Evolutionary conservation across 1,140 invertebrate genomes (phyloP), one percentile per base, ranked within the genome.

Genomic region (Cydia fagiglandana): DNA sequence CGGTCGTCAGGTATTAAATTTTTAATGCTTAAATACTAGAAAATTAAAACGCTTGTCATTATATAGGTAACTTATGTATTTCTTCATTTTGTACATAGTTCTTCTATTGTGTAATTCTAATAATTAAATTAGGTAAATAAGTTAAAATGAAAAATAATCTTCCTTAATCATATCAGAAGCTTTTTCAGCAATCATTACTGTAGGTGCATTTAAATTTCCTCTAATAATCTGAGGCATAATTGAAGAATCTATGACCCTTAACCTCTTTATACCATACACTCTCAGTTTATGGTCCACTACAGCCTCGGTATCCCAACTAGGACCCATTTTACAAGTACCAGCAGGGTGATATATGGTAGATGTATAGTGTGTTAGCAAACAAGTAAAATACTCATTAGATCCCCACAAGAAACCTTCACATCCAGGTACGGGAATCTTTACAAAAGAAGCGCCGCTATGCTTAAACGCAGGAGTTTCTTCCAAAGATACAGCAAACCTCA

Each of bases 301-400:
- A 4, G 96, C 95, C 0, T 93, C 92, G 4, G 93, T 92, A 87
- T 97, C 96, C 3, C 83, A 92, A n/a, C 82, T 77, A 0, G 95
- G 94, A 1, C 97, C 97, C 97, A 98, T 98, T 90, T 97, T 97
- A 84, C 96, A 96, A 0, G 97, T 98, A 0, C 97, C 97, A 2
- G 95, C 94, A 34, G 96, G 95, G 86, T 98, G 97, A 81, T 96
- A 97, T 64, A 97, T 95, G 0, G 95, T 96, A 24, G 95, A 93
- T 0, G 96, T 96, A 30, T 96, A 94, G 76, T 95, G 93, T 24
- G 94, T 93, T 0, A 94, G 91, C 61, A 95, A 94, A 89, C 97
- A 98, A 12, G 73, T 41, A 61, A 90, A 97, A 87, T 97, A 98
- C 34, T 94, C 93, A 82, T 96, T 94, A 0, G 94, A 94, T 78